Conservation (phyloP, 2,797 vertebrate species). For the Syncerus caffer region DNA sequence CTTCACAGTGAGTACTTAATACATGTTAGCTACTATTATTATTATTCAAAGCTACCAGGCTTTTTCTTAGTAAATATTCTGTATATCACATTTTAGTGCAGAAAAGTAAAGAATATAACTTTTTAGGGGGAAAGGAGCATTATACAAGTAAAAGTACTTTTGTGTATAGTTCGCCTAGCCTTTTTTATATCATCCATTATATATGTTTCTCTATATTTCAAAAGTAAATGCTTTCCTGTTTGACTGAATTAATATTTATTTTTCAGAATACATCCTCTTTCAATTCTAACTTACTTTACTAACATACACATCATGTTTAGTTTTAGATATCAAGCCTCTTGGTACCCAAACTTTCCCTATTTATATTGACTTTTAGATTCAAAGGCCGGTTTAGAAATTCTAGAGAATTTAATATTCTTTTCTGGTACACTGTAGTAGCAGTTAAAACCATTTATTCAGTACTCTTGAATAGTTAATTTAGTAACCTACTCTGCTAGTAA, state of each 20-base stretch:
- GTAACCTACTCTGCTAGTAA: not conserved
- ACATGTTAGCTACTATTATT: not conserved
- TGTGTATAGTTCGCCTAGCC: not conserved
- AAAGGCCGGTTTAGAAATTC: not conserved
- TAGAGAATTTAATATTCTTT: not conserved
- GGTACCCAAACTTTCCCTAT: not conserved
- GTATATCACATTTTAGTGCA: not conserved
- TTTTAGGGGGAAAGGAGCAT: not conserved
- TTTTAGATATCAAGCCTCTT: not conserved
- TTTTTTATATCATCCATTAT: not conserved
- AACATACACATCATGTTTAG: not conserved
- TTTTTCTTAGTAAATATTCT: not conserved
- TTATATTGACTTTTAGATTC: not conserved
- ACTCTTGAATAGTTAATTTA: not conserved
- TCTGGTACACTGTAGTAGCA: not conserved
- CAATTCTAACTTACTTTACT: conserved; percentile 28
- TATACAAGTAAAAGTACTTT: not conserved
- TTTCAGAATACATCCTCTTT: conserved; percentile 1
- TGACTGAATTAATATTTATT: not conserved
- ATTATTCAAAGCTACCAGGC: not conserved
- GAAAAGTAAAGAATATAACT: not conserved
- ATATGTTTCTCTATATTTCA: not conserved
- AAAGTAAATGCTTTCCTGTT: conserved; percentile 16
- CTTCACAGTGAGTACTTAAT: not conserved
- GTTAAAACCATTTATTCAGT: not conserved